Percentiles rank a stretch among this genome's conserved stretches.
phyloP scores from a whole-genome alignment of 2,797 vertebrate genomes.

The Pitangus sulphuratus region DNA sequence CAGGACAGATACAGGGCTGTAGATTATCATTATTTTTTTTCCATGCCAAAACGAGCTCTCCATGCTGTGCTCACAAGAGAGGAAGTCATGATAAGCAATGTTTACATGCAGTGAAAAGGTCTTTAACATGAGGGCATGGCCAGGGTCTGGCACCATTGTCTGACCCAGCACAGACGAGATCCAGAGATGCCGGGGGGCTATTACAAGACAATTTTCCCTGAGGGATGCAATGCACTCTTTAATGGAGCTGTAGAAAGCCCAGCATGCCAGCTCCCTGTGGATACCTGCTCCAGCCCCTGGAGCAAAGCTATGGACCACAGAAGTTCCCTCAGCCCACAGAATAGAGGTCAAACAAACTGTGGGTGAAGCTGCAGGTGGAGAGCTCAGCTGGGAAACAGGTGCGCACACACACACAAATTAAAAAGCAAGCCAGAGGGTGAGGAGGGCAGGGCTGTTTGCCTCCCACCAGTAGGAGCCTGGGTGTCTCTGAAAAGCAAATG shows the following conservation, averaged over 20 bases:
- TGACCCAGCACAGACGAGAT: background rate
- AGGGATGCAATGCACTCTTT: background rate
- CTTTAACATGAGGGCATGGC: background rate
- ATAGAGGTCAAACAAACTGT: background rate
- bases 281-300: background rate
- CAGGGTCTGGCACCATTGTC: background rate
- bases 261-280: background rate
- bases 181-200: background rate
- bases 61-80: accelerated
- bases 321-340: background rate
- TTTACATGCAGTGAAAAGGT: background rate
- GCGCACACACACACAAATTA: background rate
- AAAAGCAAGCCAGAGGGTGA: background rate
- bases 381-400: background rate
- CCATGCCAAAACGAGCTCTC: background rate
- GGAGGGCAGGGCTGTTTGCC: background rate
- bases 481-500: background rate
- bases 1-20: background rate
- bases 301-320: background rate
- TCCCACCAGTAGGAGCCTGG: background rate
- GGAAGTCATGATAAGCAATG: slow-evolving; percentile 45
- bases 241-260: background rate
- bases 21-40: slow-evolving; percentile 4
- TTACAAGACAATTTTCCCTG: background rate
- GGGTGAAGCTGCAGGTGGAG: background rate